Evolutionary conservation across 2,888 invertebrate species (phyloP).

Genomic region (Erynnis tages): DNA sequence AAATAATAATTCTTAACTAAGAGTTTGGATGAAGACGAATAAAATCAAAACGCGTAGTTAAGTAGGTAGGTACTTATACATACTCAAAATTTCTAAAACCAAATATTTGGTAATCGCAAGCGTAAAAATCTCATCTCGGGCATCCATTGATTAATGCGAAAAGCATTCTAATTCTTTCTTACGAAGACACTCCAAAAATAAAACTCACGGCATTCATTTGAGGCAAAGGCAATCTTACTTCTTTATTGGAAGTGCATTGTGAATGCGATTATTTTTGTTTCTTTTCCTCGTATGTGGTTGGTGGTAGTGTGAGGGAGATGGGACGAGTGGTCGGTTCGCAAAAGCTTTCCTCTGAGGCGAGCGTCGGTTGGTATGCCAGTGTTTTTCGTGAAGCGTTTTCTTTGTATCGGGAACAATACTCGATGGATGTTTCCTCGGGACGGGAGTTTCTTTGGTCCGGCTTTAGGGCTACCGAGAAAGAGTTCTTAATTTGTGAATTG

Average conservation of each 20-base stretch:
- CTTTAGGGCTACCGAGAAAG: conserved; percentile 1
- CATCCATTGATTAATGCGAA: neutral
- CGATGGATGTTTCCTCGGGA: conserved; percentile 19
- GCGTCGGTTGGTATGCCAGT: conserved; percentile 14
- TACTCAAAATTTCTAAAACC: too few species aligned
- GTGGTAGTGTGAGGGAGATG: neutral
- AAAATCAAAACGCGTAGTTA: too few species aligned
- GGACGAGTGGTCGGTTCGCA: conserved; percentile 3
- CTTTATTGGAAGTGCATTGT: conserved; percentile 17
- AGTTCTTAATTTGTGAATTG: too few species aligned
- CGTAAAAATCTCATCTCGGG: neutral
- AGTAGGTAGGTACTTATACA: too few species aligned
- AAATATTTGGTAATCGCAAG: too few species aligned
- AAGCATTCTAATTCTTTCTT: conserved; percentile 1
- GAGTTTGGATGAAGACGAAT: too few species aligned
- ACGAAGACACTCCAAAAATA: neutral
- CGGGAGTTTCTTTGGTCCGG: conserved; percentile 4
- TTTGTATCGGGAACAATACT: conserved; percentile 27
- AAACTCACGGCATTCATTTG: conserved; percentile 8
- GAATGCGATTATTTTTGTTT: neutral
- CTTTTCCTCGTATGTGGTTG: neutral
- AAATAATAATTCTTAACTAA: too few species aligned
- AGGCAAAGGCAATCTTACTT: conserved; percentile 4
- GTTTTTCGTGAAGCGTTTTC: conserved; percentile 16
- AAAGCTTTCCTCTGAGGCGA: conserved; percentile 20